phyloP scores from a whole-genome alignment of 2,113 vertebrate genomes.

The Mobula hypostoma region DNA sequence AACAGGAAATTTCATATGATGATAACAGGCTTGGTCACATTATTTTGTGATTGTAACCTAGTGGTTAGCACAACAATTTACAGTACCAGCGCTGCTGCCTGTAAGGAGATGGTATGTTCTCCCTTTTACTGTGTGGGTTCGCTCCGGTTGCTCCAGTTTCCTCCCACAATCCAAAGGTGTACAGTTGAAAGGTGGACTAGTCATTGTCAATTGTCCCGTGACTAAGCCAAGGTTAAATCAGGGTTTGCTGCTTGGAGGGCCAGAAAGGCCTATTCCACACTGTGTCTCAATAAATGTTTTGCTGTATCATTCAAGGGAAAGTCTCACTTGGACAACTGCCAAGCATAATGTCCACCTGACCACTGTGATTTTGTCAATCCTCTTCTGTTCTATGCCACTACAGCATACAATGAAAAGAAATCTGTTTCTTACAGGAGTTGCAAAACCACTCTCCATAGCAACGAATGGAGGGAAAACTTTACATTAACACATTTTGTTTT shows the following conservation, averaged over 20 bases:
- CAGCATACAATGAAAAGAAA: background rate
- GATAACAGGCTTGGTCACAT: background rate
- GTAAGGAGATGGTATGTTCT: too few species aligned
- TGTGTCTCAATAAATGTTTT: background rate
- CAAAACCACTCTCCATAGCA: background rate
- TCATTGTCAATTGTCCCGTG: too few species aligned
- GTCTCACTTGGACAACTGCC: background rate
- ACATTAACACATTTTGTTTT: background rate
- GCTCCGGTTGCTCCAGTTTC: too few species aligned
- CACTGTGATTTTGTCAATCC: background rate
- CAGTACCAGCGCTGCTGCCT: too few species aligned
- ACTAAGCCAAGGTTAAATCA: too few species aligned
- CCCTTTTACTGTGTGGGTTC: too few species aligned
- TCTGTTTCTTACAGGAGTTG: background rate
- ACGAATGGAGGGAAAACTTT: background rate
- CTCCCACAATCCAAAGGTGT: too few species aligned
- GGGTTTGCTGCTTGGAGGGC: too few species aligned
- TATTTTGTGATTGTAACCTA: too few species aligned
- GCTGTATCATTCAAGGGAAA: background rate
- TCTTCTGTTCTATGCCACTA: background rate
- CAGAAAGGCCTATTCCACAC: too few species aligned
- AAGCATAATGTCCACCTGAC: background rate
- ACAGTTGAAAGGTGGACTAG: too few species aligned
- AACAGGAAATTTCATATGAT: background rate
- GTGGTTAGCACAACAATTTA: too few species aligned